Conservation (phyloP, 2,888 invertebrate species). For the Heliconius cydno region DNA sequence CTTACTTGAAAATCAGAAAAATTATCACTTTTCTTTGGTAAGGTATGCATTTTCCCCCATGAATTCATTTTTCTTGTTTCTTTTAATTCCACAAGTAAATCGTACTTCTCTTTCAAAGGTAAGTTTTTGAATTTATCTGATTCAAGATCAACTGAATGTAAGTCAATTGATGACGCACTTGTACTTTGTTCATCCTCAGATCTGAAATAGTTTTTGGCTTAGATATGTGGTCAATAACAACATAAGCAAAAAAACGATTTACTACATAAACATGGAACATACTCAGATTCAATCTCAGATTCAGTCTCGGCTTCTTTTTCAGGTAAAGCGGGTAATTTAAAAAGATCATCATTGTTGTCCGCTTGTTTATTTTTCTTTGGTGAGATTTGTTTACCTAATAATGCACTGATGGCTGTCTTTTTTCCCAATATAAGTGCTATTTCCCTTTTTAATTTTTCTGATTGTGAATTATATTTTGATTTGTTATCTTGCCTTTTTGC, state of each 20-base stretch:
- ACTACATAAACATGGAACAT: conserved; percentile 42
- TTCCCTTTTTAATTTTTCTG: conserved; percentile 89
- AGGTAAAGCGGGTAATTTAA: conserved; percentile 84
- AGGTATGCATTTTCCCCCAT: conserved; percentile 92
- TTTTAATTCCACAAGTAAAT: conserved; percentile 94
- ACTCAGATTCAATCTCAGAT: conserved; percentile 71
- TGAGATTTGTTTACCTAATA: conserved; percentile 83
- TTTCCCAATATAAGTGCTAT: conserved; percentile 89
- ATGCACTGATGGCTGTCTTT: conserved; percentile 89
- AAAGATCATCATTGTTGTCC: conserved; percentile 84
- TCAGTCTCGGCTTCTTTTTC: conserved; percentile 65
- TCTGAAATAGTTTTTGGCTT: conserved; percentile 54
- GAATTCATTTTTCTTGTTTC: conserved; percentile 95
- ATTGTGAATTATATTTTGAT: conserved; percentile 87
- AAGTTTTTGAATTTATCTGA: conserved; percentile 91
- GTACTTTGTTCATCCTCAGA: conserved; percentile 74
- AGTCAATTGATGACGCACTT: conserved; percentile 80
- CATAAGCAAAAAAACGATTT: not conserved
- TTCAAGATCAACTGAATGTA: conserved; percentile 91
- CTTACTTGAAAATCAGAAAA: conserved; percentile 85
- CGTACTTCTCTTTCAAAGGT: conserved; percentile 95
- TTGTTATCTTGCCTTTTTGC: conserved; percentile 89
- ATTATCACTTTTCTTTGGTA: conserved; percentile 89
- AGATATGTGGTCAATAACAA: not conserved
- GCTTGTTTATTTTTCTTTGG: conserved; percentile 67